Evolutionary conservation across 2,113 vertebrate genomes (phyloP), one percentile per base, ranked within the genome.

Genomic region (Gavialis gangeticus): DNA sequence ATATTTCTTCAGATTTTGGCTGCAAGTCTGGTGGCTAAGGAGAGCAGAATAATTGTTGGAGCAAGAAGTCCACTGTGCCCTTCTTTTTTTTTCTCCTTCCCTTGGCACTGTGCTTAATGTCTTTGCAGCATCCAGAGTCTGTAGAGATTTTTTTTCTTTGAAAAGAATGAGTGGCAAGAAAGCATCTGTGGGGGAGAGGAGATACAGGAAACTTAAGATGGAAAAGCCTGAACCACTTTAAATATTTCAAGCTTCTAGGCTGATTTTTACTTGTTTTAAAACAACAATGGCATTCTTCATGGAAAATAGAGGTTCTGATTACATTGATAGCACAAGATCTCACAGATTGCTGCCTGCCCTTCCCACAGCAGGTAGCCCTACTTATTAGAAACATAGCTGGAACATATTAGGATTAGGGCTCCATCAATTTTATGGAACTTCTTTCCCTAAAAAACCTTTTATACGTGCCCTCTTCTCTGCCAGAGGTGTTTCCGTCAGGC

Each of bases 31-130:
- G 3, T 17, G 34, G 21, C 19, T 71, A 37, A 15, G 21, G 67
- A 71, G 67, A 63, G 67, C 93, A 75, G 66, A 85, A 2, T 0
- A 1, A 8, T 81, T 55, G 6, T 16, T 90, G 1, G 1, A 60
- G 9, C 0, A 54, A 2, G 5, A 71, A 34, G 8, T 8, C 30
- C 1, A 0, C 69, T 91, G 22, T n/a, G 11, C 37, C 21, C 11
- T 71, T 12, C 22, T 10, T 34, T 67, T 79, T 67, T 77, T 82
- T 37, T 28, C 75, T 4, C 79, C 25, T 6, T 54, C 37, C 22
- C 14, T 27, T 56, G 34, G 34, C 13, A 17, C 22, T 85, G 76
- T 81, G 12, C 22, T 92, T 21, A 1, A 14, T 89, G 34, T 56
- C 83, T 54, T 85, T 87, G 37, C 58, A 69, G 22, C 67, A 54